phyloP scores from a whole-genome alignment of 2,888 invertebrate species.

The Orchesellides sinensis region DNA sequence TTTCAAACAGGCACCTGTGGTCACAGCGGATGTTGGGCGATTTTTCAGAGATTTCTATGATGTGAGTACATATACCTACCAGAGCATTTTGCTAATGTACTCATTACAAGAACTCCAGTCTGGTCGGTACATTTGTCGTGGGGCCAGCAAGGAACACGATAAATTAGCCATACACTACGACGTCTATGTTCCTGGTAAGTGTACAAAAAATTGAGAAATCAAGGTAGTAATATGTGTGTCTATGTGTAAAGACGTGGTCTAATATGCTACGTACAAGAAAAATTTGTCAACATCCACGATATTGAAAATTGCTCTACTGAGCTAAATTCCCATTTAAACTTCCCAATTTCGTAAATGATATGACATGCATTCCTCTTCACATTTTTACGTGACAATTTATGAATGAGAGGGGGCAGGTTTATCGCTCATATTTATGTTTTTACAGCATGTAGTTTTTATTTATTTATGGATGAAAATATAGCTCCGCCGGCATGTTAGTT shows the following conservation, averaged over 20 bases:
- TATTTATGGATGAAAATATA: too few species aligned
- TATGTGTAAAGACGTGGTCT: too few species aligned
- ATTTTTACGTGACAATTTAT: slow-evolving; percentile 40
- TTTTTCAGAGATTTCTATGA: slow-evolving; percentile 70
- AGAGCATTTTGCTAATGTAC: slow-evolving; percentile 64
- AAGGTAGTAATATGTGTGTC: too few species aligned
- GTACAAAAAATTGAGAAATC: neutral
- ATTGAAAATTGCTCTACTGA: slow-evolving; percentile 56
- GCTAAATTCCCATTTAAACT: slow-evolving; percentile 50
- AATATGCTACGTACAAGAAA: neutral
- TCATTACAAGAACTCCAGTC: slow-evolving; percentile 67
- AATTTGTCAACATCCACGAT: neutral
- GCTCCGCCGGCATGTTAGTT: neutral
- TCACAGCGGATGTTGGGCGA: slow-evolving; percentile 70
- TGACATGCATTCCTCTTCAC: slow-evolving; percentile 41
- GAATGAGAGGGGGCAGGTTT: slow-evolving; percentile 17
- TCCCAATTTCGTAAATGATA: slow-evolving; percentile 57
- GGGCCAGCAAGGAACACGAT: slow-evolving; percentile 66
- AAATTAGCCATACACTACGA: slow-evolving; percentile 64
- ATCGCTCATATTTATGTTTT: too few species aligned
- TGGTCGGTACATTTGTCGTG: slow-evolving; percentile 70
- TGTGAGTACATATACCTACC: slow-evolving; percentile 66
- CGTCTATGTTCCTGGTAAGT: slow-evolving; percentile 71
- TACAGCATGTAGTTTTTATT: too few species aligned
- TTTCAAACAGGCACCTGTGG: slow-evolving; percentile 62